Percentiles rank a stretch among this genome's conserved stretches.
phyloP scores from a whole-genome alignment of 2,113 vertebrate genomes.

The Micromys minutus region DNA sequence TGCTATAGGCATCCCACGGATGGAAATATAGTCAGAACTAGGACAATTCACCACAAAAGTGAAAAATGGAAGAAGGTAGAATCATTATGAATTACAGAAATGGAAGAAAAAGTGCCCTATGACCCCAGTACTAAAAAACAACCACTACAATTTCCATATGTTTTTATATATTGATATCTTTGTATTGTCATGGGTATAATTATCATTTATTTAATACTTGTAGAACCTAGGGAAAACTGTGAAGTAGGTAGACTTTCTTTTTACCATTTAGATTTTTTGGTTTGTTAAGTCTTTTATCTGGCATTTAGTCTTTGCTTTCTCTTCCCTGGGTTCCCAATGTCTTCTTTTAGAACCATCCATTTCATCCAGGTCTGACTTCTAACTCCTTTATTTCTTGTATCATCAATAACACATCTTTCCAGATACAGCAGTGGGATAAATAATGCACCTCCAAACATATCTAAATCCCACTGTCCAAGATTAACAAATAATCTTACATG shows the following conservation, averaged over 20 bases:
- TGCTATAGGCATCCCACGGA: background rate
- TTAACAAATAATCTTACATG: background rate
- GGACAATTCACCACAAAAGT: background rate
- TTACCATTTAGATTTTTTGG: background rate
- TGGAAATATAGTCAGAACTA: background rate
- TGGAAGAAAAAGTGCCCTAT: background rate
- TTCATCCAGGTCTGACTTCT: background rate
- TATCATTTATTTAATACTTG: background rate
- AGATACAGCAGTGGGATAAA: background rate
- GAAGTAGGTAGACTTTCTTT: background rate
- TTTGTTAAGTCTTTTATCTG: background rate
- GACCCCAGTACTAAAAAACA: background rate
- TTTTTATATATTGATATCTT: background rate
- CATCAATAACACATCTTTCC: background rate
- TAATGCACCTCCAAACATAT: background rate
- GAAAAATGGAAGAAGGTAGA: background rate
- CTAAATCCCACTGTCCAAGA: background rate
- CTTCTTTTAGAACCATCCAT: background rate
- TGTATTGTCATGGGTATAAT: background rate
- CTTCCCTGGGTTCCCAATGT: background rate
- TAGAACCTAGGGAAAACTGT: background rate
- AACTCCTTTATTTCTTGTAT: background rate
- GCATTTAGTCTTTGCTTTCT: background rate
- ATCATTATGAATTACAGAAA: conserved; percentile 9
- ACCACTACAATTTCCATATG: background rate